Evolutionary conservation across 2,797 vertebrate species (phyloP).

Genomic region (Pterois miles): DNA sequence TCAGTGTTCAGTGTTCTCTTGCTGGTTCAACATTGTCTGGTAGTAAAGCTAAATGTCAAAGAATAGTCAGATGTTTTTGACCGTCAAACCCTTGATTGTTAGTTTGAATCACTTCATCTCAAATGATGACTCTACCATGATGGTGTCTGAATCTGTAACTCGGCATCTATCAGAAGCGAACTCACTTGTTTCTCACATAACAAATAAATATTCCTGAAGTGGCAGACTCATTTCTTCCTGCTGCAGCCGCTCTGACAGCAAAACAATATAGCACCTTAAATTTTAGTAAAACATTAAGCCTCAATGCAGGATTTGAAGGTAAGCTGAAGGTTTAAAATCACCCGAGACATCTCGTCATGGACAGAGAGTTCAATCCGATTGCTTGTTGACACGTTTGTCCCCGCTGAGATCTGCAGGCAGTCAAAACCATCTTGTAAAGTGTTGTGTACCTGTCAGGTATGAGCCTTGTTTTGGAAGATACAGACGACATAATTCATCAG

Average conservation of each 20-base stretch:
- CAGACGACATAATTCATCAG: constrained; percentile 83
- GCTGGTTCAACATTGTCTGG: background rate
- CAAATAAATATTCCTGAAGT: constrained; percentile 55
- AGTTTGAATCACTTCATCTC: background rate
- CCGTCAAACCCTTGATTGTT: background rate
- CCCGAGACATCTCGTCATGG: constrained; percentile 75
- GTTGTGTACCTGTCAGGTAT: constrained; percentile 85
- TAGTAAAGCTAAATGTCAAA: background rate
- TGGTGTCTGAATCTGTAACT: constrained; percentile 10
- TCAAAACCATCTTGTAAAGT: constrained; percentile 78
- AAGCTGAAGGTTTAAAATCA: constrained; percentile 72
- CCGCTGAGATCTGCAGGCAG: constrained; percentile 72
- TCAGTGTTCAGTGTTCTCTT: background rate
- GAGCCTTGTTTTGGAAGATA: constrained; percentile 85
- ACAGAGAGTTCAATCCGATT: constrained; percentile 78
- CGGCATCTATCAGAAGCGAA: constrained; percentile 28
- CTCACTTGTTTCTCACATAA: constrained; percentile 34
- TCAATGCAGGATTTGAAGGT: constrained; percentile 39
- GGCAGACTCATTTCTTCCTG: constrained; percentile 54
- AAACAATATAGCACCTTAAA: constrained; percentile 72
- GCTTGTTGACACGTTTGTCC: constrained; percentile 78
- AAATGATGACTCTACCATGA: constrained; percentile 15
- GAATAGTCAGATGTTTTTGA: background rate
- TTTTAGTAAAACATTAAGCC: constrained; percentile 44
- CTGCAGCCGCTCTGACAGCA: constrained; percentile 51